Conservation (phyloP, 2,113 vertebrate genomes). For the Rhagologus leucostigma region DNA sequence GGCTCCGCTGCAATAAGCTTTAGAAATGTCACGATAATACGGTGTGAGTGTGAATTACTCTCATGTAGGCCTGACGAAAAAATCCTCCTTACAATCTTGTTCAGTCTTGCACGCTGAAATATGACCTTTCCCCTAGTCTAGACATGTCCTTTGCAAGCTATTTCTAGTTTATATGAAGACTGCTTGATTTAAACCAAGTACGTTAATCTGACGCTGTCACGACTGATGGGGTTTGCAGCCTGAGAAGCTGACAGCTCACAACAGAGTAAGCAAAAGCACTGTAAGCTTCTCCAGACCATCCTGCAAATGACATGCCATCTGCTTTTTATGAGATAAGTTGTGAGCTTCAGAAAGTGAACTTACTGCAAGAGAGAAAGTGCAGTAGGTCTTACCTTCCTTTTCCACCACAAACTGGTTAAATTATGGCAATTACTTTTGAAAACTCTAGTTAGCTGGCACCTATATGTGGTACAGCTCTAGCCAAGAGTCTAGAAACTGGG, state of each 20-base stretch:
- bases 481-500: neutral
- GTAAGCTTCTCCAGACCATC: neutral
- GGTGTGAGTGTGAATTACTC: neutral
- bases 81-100: neutral
- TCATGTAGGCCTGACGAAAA: neutral
- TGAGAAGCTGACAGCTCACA: neutral
- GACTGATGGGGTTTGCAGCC: neutral
- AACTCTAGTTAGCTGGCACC: neutral
- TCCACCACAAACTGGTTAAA: neutral
- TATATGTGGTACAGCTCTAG: neutral
- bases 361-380: neutral
- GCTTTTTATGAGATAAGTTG: neutral
- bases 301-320: neutral
- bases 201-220: constrained; percentile 1
- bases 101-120: neutral
- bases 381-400: neutral
- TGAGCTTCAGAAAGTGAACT: neutral
- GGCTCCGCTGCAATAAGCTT: neutral
- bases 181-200: neutral
- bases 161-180: constrained; percentile 23
- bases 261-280: neutral
- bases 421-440: neutral
- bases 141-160: constrained; percentile 31
- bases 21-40: neutral
- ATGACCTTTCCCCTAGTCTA: constrained; percentile 28